These are phyloP conservation scores for Oncorhynchus mykiss DNA, from an alignment of 2,113 vertebrate species.

Conservation along the genomic window DNA sequence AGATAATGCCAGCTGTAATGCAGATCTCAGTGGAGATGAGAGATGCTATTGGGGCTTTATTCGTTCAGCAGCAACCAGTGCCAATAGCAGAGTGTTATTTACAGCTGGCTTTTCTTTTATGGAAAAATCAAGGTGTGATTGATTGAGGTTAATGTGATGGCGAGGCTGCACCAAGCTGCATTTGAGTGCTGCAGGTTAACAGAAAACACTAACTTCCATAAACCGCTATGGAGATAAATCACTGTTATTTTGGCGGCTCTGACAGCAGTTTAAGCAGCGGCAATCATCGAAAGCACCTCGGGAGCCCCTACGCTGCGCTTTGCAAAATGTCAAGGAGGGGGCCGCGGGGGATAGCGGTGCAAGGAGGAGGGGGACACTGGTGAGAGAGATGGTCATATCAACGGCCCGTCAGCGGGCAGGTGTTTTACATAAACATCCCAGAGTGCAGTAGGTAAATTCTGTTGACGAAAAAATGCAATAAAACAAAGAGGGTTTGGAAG, in stretches of 20 bases:
- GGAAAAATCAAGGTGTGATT: slow-evolving; percentile 81
- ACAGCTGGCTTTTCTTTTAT: slow-evolving; percentile 76
- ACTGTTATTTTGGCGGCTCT: slow-evolving; percentile 92
- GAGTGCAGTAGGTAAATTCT: slow-evolving; percentile 97
- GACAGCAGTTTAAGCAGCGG: slow-evolving; percentile 97
- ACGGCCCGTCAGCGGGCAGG: slow-evolving; percentile 77
- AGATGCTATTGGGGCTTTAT: slow-evolving; percentile 46
- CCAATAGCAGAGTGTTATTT: slow-evolving; percentile 69
- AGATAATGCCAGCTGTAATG: slow-evolving; percentile 25
- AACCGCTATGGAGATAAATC: slow-evolving; percentile 96
- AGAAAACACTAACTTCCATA: slow-evolving; percentile 81
- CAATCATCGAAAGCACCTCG: slow-evolving; percentile 89
- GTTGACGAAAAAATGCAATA: slow-evolving; percentile 96
- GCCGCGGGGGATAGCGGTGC: slow-evolving; percentile 59
- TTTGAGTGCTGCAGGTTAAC: slow-evolving; percentile 77
- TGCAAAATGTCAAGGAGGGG: slow-evolving; percentile 86
- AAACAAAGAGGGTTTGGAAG: slow-evolving; percentile 87
- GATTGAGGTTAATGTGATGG: slow-evolving; percentile 80
- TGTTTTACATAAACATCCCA: slow-evolving; percentile 93
- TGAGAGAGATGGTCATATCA: slow-evolving; percentile 84
- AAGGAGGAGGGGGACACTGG: slow-evolving; percentile 46
- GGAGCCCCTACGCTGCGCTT: slow-evolving; percentile 88
- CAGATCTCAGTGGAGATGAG: slow-evolving; percentile 42
- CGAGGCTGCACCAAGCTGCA: slow-evolving; percentile 64
- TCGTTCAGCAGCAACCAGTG: slow-evolving; percentile 47